Evolutionary conservation across 2,888 invertebrate genomes (phyloP).

Genomic region (Eilema depressum): DNA sequence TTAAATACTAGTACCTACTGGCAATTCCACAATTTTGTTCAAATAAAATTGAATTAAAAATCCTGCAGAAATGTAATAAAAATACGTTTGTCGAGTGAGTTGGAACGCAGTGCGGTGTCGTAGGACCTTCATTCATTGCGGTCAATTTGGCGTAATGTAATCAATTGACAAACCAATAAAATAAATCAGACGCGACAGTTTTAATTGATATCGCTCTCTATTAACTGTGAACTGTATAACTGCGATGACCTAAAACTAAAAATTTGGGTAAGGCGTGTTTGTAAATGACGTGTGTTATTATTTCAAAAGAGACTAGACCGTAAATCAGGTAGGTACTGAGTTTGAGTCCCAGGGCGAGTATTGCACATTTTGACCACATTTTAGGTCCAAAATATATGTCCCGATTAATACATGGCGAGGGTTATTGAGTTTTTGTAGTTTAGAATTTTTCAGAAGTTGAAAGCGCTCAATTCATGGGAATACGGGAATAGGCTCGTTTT

Average conservation of each 20-base stretch:
- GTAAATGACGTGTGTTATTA: neutral
- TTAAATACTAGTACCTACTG: neutral
- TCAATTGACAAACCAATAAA: constrained; percentile 86
- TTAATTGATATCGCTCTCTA: constrained; percentile 84
- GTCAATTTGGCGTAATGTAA: constrained; percentile 86
- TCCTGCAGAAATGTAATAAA: constrained; percentile 21
- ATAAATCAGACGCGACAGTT: constrained; percentile 85
- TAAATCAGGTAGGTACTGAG: neutral
- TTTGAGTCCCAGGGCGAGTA: neutral
- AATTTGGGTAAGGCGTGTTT: constrained; percentile 6
- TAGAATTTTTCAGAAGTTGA: too few relatives aligned
- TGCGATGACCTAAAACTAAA: constrained; percentile 36
- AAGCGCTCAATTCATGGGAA: too few relatives aligned
- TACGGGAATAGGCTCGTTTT: too few relatives aligned
- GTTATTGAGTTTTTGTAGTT: neutral
- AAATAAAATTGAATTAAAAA: neutral
- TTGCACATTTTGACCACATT: too few relatives aligned
- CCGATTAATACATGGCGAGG: too few relatives aligned
- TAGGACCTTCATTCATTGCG: constrained; percentile 80
- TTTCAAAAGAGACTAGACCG: neutral
- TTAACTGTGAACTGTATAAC: constrained; percentile 70
- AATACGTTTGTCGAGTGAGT: constrained; percentile 34
- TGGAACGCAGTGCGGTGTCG: constrained; percentile 69
- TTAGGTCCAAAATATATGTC: too few relatives aligned
- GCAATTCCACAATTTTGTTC: neutral